Conservation (phyloP, 35 echinoderm and acorn worm genomes). For the Lytechinus pictus region DNA sequence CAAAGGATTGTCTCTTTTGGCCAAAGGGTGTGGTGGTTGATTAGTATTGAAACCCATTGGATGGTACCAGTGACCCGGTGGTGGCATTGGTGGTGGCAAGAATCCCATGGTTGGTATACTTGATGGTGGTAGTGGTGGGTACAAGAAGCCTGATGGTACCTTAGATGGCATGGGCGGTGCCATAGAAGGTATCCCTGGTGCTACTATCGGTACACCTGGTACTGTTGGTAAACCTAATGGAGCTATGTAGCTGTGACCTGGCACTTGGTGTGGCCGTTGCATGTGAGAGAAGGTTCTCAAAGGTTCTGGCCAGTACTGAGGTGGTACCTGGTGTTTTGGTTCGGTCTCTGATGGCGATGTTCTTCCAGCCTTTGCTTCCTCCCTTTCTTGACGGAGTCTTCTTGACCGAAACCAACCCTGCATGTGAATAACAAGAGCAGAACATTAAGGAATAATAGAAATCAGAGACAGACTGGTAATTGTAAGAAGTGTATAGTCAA, state of each 20-base stretch:
- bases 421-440: background rate
- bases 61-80: background rate
- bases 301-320: slow-evolving; percentile 49
- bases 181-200: background rate
- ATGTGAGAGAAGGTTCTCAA: background rate
- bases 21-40: background rate
- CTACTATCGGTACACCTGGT: background rate
- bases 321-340: background rate
- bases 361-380: background rate
- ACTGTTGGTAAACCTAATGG: background rate
- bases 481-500: no score
- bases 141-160: background rate
- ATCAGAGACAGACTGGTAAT: no score
- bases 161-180: background rate
- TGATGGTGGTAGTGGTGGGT: slow-evolving; percentile 22
- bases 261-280: background rate
- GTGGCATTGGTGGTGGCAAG: background rate
- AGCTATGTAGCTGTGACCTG: background rate
- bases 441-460: background rate
- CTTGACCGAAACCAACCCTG: slow-evolving; percentile 34
- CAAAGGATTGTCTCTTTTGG: background rate
- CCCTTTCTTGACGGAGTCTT: background rate
- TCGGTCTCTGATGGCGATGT: background rate
- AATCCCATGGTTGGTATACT: slow-evolving; percentile 13
- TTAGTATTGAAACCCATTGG: background rate